A percentile compares a stretch with the other conserved stretches of the same genome.
Conservation (phyloP, 2,797 vertebrate species). For the Neostethus bicornis region DNA sequence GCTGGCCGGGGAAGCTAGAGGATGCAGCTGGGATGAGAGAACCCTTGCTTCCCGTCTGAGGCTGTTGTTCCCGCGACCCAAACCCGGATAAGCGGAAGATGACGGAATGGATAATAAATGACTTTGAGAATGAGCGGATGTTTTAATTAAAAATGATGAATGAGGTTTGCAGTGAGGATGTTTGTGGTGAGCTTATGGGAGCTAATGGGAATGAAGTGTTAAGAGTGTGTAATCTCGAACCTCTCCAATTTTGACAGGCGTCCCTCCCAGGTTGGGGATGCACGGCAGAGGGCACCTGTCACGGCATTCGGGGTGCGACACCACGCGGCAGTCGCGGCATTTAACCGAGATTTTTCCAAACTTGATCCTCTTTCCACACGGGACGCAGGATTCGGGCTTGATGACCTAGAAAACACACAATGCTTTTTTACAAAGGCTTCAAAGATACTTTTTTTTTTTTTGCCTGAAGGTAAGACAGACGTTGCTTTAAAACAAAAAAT, state of each 20-base stretch:
- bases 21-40: too few relatives aligned
- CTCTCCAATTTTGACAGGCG: conserved; percentile 89
- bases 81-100: too few relatives aligned
- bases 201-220: too few relatives aligned
- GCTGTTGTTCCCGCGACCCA: too few relatives aligned
- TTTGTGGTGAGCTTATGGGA: too few relatives aligned
- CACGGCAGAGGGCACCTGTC: conserved; percentile 95
- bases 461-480: too few relatives aligned
- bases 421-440: not conserved
- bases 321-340: conserved; percentile 93
- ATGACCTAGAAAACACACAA: conserved; percentile 84
- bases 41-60: too few relatives aligned
- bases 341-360: conserved; percentile 95
- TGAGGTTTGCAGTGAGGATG: too few relatives aligned
- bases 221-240: conserved; percentile 69
- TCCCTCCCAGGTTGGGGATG: conserved; percentile 86
- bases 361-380: conserved; percentile 96
- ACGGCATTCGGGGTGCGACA: conserved; percentile 92
- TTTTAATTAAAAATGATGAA: not conserved
- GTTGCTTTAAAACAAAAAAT: too few relatives aligned
- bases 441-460: too few relatives aligned
- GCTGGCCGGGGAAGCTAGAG: too few relatives aligned
- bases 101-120: too few relatives aligned
- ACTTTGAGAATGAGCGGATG: not conserved
- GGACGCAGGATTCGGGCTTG: conserved; percentile 96